Evolutionary conservation across 2,797 vertebrate species (phyloP).

Genomic region (Podarcis siculus): DNA sequence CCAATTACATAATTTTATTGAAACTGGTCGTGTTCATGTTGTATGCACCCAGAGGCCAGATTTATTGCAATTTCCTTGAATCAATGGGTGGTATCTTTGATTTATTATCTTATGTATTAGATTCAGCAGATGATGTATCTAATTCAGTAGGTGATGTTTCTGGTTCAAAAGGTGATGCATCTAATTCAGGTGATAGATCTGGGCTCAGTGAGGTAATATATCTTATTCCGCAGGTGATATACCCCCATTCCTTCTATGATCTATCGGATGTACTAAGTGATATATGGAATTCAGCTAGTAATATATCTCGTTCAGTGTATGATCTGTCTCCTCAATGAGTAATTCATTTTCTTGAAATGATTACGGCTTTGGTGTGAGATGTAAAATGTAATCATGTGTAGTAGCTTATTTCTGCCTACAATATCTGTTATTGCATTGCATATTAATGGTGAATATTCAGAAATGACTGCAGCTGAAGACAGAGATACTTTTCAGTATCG

Average conservation of each 20-base stretch:
- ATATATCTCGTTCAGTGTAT: slow-evolving; percentile 19
- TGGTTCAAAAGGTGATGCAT: slow-evolving; percentile 52
- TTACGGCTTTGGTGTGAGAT: slow-evolving; percentile 37
- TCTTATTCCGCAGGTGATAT: slow-evolving; percentile 27
- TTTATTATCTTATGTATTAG: slow-evolving; percentile 53
- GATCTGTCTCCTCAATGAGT: slow-evolving; percentile 24
- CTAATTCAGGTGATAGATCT: slow-evolving; percentile 38
- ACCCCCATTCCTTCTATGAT: neutral
- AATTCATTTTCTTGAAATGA: slow-evolving; percentile 36
- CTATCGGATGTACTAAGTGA: slow-evolving; percentile 18
- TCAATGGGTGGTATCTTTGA: slow-evolving; percentile 56
- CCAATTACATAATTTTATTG: slow-evolving; percentile 29
- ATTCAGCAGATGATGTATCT: slow-evolving; percentile 56
- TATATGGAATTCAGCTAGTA: slow-evolving; percentile 24
- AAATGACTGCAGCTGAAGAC: neutral
- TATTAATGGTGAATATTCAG: slow-evolving; percentile 44
- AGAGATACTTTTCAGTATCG: neutral
- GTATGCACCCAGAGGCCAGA: slow-evolving; percentile 18
- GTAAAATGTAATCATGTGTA: neutral
- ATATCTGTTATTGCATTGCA: slow-evolving; percentile 22
- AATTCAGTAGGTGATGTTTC: slow-evolving; percentile 53
- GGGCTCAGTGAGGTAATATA: slow-evolving; percentile 29
- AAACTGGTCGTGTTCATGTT: neutral
- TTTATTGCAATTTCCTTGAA: slow-evolving; percentile 47
- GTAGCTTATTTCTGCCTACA: slow-evolving; percentile 33